Base-by-base conservation (phyloP, 2,797 vertebrate species). In the Taeniopygia guttata region DNA sequence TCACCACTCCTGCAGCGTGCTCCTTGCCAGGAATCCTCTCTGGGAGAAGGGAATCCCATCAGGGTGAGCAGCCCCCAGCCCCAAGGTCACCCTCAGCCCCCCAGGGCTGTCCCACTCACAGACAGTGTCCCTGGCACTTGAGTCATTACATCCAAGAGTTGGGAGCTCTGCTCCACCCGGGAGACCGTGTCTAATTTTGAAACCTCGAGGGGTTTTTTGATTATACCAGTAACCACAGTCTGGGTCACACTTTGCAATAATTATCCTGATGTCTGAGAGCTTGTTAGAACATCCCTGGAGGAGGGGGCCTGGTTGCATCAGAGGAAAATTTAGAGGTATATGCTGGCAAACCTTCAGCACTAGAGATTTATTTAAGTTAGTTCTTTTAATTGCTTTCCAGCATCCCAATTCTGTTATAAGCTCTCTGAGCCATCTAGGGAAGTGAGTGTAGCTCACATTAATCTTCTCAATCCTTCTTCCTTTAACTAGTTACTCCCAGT, bases 311-410 rank as follows among this genome's bases (percentile, higher is more conserved):
- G 59, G 25, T 56, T 92, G 90, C 72, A 48, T 27, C 51, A 51
- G 75, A 91, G 81, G 48, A 83, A 77, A 89, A 80, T 89, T 87
- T 36, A 92, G 92, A 92, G 87, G 89, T 89, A 34, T 67, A 43
- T 68, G 78, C 88, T 95, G 78, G 93, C 84, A 96, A 95, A 78
- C 78, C 72, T 89, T 93, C 93, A 87, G 75, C 89, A 77, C 93
- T 18, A 76, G 60, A 90, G 92, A 87, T 94, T 90, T 93, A 84
- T 94, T 88, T 82, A 82, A 94, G 93, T 94, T 94, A 72, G 75
- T 90, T 93, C 92, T 93, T 90, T 58, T 93, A 96, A 96, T 95
- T 95, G 95, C 93, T 92, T 95, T 91, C 94, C 80, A 87, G 87
- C 82, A 84, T 95, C 90, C 84, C 84, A 27, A 1, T 85, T 93